Conservation (phyloP, 1,140 invertebrate genomes). For the Hylaeus anthracinus region DNA sequence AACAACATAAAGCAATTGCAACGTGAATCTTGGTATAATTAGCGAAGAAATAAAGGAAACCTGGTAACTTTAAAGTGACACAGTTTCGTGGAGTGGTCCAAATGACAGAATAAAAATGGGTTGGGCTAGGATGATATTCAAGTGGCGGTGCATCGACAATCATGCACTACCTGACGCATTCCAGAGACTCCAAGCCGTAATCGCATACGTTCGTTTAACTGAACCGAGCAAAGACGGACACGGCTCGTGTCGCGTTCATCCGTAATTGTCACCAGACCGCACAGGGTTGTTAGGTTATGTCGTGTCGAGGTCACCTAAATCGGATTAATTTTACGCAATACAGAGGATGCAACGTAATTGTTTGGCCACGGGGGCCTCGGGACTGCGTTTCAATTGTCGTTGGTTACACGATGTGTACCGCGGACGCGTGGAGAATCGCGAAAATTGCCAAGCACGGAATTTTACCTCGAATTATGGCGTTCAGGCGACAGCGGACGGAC, state of each 20-base stretch:
- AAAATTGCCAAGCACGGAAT: constrained; percentile 63
- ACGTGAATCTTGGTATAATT: neutral
- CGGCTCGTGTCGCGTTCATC: constrained; percentile 11
- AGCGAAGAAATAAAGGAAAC: neutral
- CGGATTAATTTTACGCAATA: constrained; percentile 80
- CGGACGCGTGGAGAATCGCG: constrained; percentile 70
- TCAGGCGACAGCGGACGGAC: constrained; percentile 65
- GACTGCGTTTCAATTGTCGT: constrained; percentile 39
- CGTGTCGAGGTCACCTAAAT: constrained; percentile 78
- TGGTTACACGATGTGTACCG: constrained; percentile 66
- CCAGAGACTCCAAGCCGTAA: constrained; percentile 21
- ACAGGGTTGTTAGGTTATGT: constrained; percentile 60
- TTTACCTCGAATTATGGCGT: constrained; percentile 71
- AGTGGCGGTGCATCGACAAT: constrained; percentile 2
- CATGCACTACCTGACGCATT: constrained; percentile 41
- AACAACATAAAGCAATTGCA: neutral
- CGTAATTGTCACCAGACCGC: constrained; percentile 8
- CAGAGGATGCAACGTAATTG: constrained; percentile 69
- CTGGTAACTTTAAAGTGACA: neutral
- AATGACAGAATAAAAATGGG: constrained; percentile 25
- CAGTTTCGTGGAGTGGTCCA: constrained; percentile 1
- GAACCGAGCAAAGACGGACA: neutral
- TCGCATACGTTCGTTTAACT: constrained; percentile 8
- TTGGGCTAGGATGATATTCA: constrained; percentile 31
- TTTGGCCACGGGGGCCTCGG: constrained; percentile 44